These are phyloP conservation scores for Diplosoma virens DNA, from an alignment of 23 tunicate species.

Conservation along the genomic window DNA sequence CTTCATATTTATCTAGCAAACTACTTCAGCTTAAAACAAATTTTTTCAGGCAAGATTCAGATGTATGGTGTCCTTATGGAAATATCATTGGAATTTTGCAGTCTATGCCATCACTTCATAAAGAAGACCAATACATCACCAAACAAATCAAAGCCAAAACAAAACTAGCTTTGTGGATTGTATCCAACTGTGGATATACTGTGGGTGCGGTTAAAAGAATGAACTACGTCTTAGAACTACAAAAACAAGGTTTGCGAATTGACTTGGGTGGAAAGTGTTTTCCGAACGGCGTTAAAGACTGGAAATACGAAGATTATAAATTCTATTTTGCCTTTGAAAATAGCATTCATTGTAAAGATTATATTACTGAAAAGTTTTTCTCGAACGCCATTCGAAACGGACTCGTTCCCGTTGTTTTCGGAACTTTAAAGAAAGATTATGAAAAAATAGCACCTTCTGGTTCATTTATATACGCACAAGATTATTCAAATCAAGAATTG, in stretches of 20 bases:
- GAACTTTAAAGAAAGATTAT: constrained; percentile 26
- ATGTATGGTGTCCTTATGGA: constrained; percentile 27
- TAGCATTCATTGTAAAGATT: constrained; percentile 40
- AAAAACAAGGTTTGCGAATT: constrained; percentile 49
- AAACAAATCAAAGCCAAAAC: constrained; percentile 2
- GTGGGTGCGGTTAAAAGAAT: constrained; percentile 44
- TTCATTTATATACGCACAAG: constrained; percentile 33
- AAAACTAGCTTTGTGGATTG: constrained; percentile 49
- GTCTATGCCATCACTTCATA: too few species aligned
- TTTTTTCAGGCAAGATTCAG: constrained; percentile 36
- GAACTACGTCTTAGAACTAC: constrained; percentile 37
- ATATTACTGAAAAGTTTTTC: constrained; percentile 55
- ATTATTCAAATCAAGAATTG: constrained; percentile 21
- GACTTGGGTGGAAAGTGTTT: constrained; percentile 58
- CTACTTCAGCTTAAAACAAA: too few species aligned
- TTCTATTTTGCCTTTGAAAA: constrained; percentile 77
- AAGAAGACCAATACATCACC: not conserved
- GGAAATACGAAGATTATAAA: constrained; percentile 19
- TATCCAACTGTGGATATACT: constrained; percentile 51
- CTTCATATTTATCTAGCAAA: too few species aligned
- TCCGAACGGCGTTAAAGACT: not conserved
- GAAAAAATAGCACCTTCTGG: not conserved
- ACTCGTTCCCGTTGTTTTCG: constrained; percentile 54
- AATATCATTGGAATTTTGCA: not conserved
- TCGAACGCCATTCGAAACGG: constrained; percentile 8